Evolutionary conservation across 1,140 invertebrate species (phyloP), one percentile per base, ranked within the genome.

Genomic region (Phymastichus coffea): DNA sequence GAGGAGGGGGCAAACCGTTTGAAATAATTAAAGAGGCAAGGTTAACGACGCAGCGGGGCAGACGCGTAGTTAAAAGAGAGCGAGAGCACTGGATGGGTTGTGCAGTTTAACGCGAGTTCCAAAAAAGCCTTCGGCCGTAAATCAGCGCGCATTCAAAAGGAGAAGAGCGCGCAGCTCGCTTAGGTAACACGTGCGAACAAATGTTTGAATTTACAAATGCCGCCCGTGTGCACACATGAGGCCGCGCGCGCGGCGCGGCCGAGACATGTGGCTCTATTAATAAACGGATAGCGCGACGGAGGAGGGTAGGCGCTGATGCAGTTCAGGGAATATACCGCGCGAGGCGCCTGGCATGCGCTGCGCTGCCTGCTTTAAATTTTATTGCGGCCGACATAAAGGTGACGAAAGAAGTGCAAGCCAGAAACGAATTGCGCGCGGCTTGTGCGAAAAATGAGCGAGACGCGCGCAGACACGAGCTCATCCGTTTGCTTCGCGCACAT

Each of bases 131-230:
- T 51, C 60, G n/a, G 52, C 30, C 44, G 63, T 70, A 70, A 70
- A 72, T 70, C 69, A 72, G 68, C 64, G n/a, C n/a, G 63, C 64
- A 47, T 65, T 68, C 64, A 70, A 69, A 70, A 70, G 63, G 61
- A 54, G 61, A 38, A 61, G 63, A 60, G 63, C 65, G 41, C 40
- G 66, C 19, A 7, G 14, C 25, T 28, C 6, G 23, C 44, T 47
- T 59, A 63, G 67, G 57, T 63, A 67, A 71, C 71, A 73, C 54
- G 66, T 73, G 71, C 67, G 71, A 70, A 69, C 69, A 67, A 72
- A 71, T 70, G 64, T 68, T 69, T 58, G 61, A 63, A 66, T 64
- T 57, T 56, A 66, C 62, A 59, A 68, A 70, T 64, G 63, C 63
- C 51, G 66, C 55, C 62, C 66, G 57, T n/a, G n/a, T n/a, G n/a